Conservation (phyloP, 2,888 invertebrate species). For the Pteria penguin region DNA sequence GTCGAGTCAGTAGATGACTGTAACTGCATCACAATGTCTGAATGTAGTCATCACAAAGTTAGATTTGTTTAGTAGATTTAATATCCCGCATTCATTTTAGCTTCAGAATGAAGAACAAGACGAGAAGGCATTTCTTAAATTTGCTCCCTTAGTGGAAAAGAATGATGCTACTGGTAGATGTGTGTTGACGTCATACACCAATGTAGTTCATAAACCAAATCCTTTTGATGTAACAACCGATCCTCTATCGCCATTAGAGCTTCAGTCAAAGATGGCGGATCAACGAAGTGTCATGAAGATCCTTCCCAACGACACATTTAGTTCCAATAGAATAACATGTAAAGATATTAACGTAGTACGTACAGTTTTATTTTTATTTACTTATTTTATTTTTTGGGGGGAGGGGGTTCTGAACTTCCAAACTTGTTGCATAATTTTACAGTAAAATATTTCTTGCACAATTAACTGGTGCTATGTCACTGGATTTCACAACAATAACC, state of each 20-base stretch:
- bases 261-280: conserved; percentile 46
- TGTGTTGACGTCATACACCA: background rate
- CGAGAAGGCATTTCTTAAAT: background rate
- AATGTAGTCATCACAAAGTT: too few species aligned
- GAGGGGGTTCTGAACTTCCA: too few species aligned
- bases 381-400: too few species aligned
- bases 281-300: conserved; percentile 44
- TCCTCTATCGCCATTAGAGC: conserved; percentile 22
- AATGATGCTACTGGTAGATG: background rate
- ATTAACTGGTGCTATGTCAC: too few species aligned
- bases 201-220: background rate
- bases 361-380: background rate
- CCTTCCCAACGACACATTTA: conserved; percentile 40
- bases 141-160: background rate
- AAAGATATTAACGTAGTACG: conserved; percentile 57
- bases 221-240: conserved; percentile 12
- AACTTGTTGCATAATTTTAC: too few species aligned
- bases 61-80: too few species aligned
- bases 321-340: conserved; percentile 44
- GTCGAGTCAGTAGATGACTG: too few species aligned
- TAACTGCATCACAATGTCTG: too few species aligned
- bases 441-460: too few species aligned
- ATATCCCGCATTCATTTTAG: too few species aligned
- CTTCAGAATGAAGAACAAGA: background rate
- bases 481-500: too few species aligned